Evolutionary conservation across 2,888 invertebrate genomes (phyloP), one percentile per base, ranked within the genome.

Genomic region (Diplazon laetatorius): DNA sequence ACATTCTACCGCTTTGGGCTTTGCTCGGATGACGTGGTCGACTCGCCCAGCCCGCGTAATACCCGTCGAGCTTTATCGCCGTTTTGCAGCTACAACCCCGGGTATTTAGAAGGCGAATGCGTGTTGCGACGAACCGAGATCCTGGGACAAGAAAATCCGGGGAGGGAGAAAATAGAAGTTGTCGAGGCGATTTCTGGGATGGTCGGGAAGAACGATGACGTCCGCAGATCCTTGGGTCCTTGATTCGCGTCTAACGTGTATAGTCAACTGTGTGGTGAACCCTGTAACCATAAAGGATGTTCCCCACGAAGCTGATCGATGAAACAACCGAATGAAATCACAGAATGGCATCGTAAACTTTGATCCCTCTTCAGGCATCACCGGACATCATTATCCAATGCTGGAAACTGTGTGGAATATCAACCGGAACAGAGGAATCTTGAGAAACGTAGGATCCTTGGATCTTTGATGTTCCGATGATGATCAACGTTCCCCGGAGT

Each of bases 61-160:
- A 65, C 77, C 73, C 59, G 62, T 66, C 66, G 71, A 76, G 80
- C 78, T 80, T 82, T 82, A 82, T 82, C 82, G 66, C 76, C 74
- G 62, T 81, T 81, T 80, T 70, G 80, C 82, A 82, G 82, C 76
- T 81, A 80, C 78, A 66, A 69, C 65, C n/a, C n/a, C n/a, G 59
- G 63, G 74, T 48, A 75, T 75, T 55, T 70, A 75, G 78, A 71
- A 70, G 70, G 52, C 59, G 25, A 35, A 25, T 1, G 65, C 44
- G 42, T 14, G 59, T 71, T 59, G 37, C 50, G 37, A 60, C 30
- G 37, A n/a, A 37, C 44, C 57, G 22, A 14, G 52, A 12, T 30
- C 39, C 55, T 60, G 30, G 59, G 65, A 77, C 35, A 46, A 18
- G 69, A 52, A n/a, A n/a, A 74, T 69, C 68, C 48, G 46, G 44